Conservation (phyloP, 2,888 invertebrate species). For the Diarsia dahlii region DNA sequence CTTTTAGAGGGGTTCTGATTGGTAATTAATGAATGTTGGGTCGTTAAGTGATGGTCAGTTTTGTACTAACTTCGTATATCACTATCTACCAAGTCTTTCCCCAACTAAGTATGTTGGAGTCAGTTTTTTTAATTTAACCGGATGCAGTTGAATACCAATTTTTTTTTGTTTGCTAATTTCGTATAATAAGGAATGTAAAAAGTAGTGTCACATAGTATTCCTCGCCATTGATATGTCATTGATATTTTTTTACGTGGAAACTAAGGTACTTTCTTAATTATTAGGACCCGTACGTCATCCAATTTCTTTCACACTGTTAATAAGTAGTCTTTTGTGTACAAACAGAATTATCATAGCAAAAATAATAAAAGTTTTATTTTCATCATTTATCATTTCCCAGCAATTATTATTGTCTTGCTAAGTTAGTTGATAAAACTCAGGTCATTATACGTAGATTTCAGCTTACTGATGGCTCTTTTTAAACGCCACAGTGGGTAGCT, state of each 20-base stretch:
- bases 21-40: conserved; percentile 19
- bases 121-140: background rate
- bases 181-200: background rate
- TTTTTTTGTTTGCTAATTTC: background rate
- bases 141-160: background rate
- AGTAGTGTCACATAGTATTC: background rate
- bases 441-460: conserved; percentile 7
- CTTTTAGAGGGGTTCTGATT: conserved; percentile 6
- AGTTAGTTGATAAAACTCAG: background rate
- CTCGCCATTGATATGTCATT: background rate
- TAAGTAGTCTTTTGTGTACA: background rate
- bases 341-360: background rate
- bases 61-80: conserved; percentile 4
- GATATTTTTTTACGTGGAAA: background rate
- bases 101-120: background rate
- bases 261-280: background rate
- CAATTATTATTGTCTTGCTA: background rate
- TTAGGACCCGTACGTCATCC: no score
- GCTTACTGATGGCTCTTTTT: conserved; percentile 18
- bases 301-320: background rate
- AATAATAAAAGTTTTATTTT: background rate
- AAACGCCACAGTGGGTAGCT: background rate
- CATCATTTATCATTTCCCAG: background rate
- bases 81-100: background rate
- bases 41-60: conserved; percentile 1